These are phyloP conservation scores for Amblyornis subalaris DNA, from an alignment of 2,113 vertebrate genomes.

Conservation along the genomic window DNA sequence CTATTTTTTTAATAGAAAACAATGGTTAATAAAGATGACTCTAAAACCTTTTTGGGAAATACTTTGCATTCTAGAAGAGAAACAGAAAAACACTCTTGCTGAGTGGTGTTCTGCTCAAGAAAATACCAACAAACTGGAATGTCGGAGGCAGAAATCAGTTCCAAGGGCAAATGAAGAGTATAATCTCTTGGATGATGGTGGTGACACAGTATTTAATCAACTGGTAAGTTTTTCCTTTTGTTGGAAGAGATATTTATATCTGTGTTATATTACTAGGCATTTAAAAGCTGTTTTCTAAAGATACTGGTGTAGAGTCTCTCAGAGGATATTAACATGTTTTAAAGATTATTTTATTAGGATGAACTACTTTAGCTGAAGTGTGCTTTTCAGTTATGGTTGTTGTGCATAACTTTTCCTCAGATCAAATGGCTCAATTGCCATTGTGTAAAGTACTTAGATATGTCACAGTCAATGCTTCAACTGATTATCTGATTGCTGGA, in stretches of 20 bases:
- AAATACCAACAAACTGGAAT: constrained; percentile 45
- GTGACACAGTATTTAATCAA: constrained; percentile 73
- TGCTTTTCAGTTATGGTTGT: not conserved
- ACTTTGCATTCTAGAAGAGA: constrained; percentile 74
- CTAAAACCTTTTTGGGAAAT: not conserved
- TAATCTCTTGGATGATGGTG: constrained; percentile 70
- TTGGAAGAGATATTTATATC: not conserved
- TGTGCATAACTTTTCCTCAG: not conserved
- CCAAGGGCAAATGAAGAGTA: constrained; percentile 63
- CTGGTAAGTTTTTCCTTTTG: constrained; percentile 62
- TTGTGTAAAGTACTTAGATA: not conserved
- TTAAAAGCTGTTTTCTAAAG: not conserved
- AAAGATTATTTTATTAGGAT: not conserved
- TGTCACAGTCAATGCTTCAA: not conserved
- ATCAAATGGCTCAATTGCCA: not conserved
- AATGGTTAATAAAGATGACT: not conserved
- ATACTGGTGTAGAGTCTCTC: not conserved
- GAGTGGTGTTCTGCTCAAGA: constrained; percentile 83
- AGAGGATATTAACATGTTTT: rapidly evolving
- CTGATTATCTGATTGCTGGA: not conserved
- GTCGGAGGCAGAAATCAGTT: constrained; percentile 57
- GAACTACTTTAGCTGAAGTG: not conserved
- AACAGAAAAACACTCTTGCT: constrained; percentile 75
- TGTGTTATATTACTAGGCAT: not conserved
- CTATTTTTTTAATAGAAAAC: not conserved